Evolutionary conservation across 2,113 vertebrate genomes (phyloP), one percentile per base, ranked within the genome.

Genomic region (Podocnemis expansa): DNA sequence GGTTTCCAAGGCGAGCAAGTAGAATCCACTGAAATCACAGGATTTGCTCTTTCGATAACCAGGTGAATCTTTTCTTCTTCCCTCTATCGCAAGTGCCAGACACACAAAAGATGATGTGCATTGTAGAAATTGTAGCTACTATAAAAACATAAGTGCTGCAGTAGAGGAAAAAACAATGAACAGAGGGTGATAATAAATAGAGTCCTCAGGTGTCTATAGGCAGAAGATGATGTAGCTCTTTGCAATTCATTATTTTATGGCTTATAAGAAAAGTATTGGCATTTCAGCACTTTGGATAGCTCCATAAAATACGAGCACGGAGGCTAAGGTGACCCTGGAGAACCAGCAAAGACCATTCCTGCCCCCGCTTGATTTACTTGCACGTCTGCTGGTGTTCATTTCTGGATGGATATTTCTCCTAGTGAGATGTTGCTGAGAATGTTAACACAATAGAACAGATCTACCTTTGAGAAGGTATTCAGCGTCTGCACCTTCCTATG

Each of bases 361-460:
- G 58, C 85, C 21, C 94, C 47, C 41, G 22, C 89, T 91, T 89
- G n/a, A 92, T 94, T 95, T 27, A 82, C 67, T 78, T 31, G 4
- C 2, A 16, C 11, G 84, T 84, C 81, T 92, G 75, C 51, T 94
- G 83, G 89, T 87, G 10, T 75, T 75, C 45, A 21, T 90, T 92
- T 67, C 87, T 60, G 93, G 85, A 78, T 70, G 12, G 10, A 45
- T 47, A 80, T 89, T 87, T 89, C 85, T 56, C 67, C 27, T 2
- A 45, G 78, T 81, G 84, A 87, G 76, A n/a, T 52, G 34, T 80
- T 73, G 84, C 78, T 73, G 87, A 91, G 54, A 41, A 29, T 0
- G 13, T 38, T 82, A 82, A 80, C 73, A 54, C 1, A 80, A 89
- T 11, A 89, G 54, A 87, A 81, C 19, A 82, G 76, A 67, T 7